These are phyloP conservation scores for Andrena camellia DNA, from an alignment of 2,888 invertebrate species.

Conservation along the genomic window DNA sequence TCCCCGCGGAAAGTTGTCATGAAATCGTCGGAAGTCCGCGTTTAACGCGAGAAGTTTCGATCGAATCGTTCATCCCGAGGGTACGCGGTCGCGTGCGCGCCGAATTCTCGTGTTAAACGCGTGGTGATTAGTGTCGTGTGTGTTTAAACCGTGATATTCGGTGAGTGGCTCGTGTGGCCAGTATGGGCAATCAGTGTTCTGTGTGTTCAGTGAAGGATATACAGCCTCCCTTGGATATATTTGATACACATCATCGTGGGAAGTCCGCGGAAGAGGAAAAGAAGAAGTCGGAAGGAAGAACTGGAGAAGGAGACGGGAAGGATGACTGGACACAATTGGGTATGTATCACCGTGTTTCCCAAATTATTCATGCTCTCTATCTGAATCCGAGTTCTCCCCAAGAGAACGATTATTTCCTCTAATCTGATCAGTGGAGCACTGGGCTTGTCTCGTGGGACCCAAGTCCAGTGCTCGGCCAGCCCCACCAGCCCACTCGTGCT, in stretches of 20 bases:
- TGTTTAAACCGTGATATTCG: neutral
- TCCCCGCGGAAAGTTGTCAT: no score
- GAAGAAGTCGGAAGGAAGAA: neutral
- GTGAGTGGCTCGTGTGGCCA: no score
- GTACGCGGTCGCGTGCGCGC: neutral
- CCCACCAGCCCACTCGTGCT: no score
- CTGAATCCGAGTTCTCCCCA: neutral
- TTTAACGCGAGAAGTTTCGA: neutral
- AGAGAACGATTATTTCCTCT: neutral
- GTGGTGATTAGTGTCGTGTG: neutral
- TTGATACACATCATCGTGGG: no score
- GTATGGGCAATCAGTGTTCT: no score
- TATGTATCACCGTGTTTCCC: neutral
- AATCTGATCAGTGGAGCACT: neutral
- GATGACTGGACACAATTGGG: neutral
- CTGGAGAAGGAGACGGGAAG: no score
- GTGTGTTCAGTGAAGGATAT: no score
- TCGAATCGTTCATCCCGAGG: neutral
- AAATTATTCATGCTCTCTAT: constrained; percentile 30
- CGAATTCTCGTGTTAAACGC: neutral
- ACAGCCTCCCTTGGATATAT: no score
- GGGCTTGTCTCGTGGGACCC: no score
- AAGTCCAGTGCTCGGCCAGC: no score
- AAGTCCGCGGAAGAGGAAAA: neutral
- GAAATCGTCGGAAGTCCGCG: neutral